These are phyloP conservation scores for Gnatocerus cornutus DNA, from an alignment of 2,888 invertebrate genomes.

Conservation along the genomic window DNA sequence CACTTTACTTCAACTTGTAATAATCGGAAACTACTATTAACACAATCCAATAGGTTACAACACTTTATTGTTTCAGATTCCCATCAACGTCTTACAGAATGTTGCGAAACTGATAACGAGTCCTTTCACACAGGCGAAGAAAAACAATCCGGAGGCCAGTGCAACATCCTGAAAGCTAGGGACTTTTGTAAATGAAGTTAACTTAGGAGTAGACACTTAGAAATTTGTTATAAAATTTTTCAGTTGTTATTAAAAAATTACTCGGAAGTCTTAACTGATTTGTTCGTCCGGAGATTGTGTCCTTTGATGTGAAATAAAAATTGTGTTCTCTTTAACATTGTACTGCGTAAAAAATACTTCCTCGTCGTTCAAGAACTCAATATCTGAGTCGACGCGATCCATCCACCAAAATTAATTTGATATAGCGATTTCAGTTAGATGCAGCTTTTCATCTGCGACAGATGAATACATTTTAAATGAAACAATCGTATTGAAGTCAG, in stretches of 20 bases:
- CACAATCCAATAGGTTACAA: too few species aligned
- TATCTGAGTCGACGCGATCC: constrained; percentile 34
- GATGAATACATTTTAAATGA: background rate
- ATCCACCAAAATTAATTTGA: constrained; percentile 11
- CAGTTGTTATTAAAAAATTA: too few species aligned
- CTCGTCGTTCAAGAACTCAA: background rate
- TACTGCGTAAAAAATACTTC: too few species aligned
- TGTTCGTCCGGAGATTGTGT: too few species aligned
- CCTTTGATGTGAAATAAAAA: too few species aligned
- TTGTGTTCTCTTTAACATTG: too few species aligned
- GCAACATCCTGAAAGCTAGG: constrained; percentile 16
- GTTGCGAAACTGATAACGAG: constrained; percentile 67
- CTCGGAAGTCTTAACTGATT: too few species aligned
- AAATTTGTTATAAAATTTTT: constrained; percentile 18
- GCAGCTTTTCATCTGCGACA: constrained; percentile 5
- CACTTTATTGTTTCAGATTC: constrained; percentile 64
- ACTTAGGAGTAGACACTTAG: constrained; percentile 10
- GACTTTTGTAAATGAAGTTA: constrained; percentile 28
- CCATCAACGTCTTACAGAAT: constrained; percentile 67
- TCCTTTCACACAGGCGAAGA: constrained; percentile 63
- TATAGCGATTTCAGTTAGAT: constrained; percentile 32
- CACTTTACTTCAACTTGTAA: too few species aligned
- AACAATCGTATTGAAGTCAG: background rate
- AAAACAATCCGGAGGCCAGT: constrained; percentile 57
- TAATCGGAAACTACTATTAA: too few species aligned